Conservation (phyloP, 2,797 vertebrate species). For the Sphaeramia orbicularis region DNA sequence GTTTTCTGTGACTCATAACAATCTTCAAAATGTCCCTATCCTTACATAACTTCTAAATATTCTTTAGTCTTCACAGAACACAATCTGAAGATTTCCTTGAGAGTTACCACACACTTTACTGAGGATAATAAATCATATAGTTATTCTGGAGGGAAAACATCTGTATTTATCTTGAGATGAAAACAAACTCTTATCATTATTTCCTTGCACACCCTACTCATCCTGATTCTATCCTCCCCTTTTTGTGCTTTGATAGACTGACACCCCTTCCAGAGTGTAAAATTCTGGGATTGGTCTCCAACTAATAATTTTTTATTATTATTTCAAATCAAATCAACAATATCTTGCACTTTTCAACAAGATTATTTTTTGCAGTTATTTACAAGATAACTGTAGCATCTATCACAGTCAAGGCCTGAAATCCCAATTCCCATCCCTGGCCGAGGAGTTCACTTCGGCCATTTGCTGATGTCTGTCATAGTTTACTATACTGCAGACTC, state of each 20-base stretch:
- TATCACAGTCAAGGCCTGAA: constrained; percentile 35
- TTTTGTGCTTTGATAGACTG: not conserved
- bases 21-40: constrained; percentile 1
- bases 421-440: constrained; percentile 1
- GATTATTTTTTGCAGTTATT: constrained; percentile 19
- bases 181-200: not conserved
- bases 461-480: not conserved
- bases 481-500: not conserved
- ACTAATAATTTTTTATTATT: no score
- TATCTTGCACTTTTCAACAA: not conserved
- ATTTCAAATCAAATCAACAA: not conserved
- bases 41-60: constrained; percentile 33
- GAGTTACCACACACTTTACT: not conserved
- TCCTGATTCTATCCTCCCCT: not conserved
- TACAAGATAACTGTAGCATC: constrained; percentile 31
- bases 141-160: not conserved
- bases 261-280: not conserved
- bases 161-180: constrained; percentile 2
- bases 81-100: not conserved
- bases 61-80: not conserved
- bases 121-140: not conserved
- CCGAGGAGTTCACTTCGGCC: not conserved
- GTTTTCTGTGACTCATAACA: constrained; percentile 28
- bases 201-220: not conserved
- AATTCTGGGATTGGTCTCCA: not conserved